Evolutionary conservation across 2,113 vertebrate species (phyloP), one percentile per base, ranked within the genome.

Genomic region (Mastomys natalensis): DNA sequence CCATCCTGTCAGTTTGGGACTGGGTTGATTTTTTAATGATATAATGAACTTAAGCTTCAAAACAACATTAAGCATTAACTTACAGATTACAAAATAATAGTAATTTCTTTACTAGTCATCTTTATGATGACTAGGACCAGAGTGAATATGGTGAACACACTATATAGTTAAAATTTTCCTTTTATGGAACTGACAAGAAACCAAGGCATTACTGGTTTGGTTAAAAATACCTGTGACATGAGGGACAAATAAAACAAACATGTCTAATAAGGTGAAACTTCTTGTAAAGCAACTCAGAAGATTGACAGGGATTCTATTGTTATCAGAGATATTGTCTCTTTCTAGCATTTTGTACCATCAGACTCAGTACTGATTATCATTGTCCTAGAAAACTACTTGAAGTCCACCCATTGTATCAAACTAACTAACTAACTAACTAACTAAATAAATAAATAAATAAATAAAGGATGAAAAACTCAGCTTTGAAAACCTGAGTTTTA

Each of bases 151-250:
- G 62, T 77, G 34, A 91, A 82, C 40, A 93, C 87, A 37, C 1
- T 87, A 3, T 48, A 92, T 94, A 85, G 1, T 72, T 89, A 78
- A 62, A 88, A 85, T 43, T 16, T n/a, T 26, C 29, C 5, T 58
- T 80, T 92, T 90, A 76, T 80, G 55, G 45, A 92, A 91, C 11
- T 93, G 24, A 94, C 24, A 89, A 48, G 92, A 95, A 95, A 8
- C 5, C 29, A 68, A 48, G n/a, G 12, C 19, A 76, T 78, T 72
- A 31, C 64, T 87, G 48, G 5, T 91, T 91, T 76, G 29, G 37
- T 87, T 93, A 82, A 89, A 19, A 43, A 64, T 37, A 4, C 7
- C 26, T 85, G 2, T 78, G 29, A 89, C 45, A 45, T 2, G 17
- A 26, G 9, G 53, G 48, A 80, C 72, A 93, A 82, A 16, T 5